Percentiles rank a stretch among this genome's conserved stretches.
Evolutionary conservation across 2,797 vertebrate species (phyloP).

Genomic region (Gallirallus australis): DNA sequence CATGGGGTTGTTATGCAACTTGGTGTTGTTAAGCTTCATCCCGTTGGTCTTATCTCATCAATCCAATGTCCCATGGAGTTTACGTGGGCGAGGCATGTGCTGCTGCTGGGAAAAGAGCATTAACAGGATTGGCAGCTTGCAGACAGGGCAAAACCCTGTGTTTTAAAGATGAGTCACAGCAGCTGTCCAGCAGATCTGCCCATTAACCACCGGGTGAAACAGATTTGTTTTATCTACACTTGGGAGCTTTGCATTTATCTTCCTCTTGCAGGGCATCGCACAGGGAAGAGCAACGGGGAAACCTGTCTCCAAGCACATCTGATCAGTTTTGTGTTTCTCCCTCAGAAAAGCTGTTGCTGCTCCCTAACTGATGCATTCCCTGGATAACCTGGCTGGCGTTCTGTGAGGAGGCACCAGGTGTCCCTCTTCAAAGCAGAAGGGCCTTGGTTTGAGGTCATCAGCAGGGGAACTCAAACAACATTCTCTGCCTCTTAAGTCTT

Average conservation of each 20-base stretch:
- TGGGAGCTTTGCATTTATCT: neutral
- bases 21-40: too few relatives aligned
- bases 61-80: neutral
- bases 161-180: neutral
- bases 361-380: neutral
- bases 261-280: neutral
- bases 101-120: neutral
- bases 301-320: neutral
- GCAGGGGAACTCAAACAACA: neutral
- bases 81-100: fast-evolving
- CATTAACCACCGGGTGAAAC: neutral
- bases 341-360: neutral
- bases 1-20: too few relatives aligned
- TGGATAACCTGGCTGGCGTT: neutral
- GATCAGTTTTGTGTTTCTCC: neutral
- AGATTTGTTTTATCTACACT: neutral
- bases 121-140: neutral
- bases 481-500: neutral
- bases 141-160: neutral
- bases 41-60: too few relatives aligned
- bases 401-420: neutral
- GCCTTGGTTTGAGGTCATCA: neutral
- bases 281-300: neutral
- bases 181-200: neutral
- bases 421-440: neutral